These are phyloP conservation scores for Menidia beryllina DNA, from an alignment of 2,113 vertebrate species.

Conservation along the genomic window DNA sequence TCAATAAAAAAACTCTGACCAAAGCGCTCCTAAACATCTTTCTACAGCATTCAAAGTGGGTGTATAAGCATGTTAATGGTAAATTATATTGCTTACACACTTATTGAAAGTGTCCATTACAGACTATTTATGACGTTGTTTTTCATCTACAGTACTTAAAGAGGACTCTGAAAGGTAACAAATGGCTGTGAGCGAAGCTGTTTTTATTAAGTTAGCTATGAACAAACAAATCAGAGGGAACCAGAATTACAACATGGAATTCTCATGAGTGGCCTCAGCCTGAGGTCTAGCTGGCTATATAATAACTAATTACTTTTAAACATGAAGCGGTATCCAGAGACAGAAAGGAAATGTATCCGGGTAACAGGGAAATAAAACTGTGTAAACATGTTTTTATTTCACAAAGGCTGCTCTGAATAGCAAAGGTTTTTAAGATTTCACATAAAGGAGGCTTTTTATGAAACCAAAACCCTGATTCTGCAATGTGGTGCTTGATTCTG, in stretches of 20 bases:
- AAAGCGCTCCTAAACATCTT: too few species aligned
- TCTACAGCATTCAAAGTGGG: too few species aligned
- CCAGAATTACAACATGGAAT: too few species aligned
- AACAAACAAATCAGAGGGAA: too few species aligned
- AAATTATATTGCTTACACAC: slow-evolving; percentile 29
- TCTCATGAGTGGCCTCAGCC: not conserved
- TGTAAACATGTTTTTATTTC: slow-evolving; percentile 3
- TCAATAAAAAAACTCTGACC: too few species aligned
- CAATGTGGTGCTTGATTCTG: slow-evolving; percentile 24
- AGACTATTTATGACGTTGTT: not conserved
- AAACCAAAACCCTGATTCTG: not conserved
- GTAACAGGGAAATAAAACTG: slow-evolving; percentile 1
- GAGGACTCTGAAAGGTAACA: slow-evolving; percentile 17
- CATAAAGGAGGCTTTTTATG: slow-evolving; percentile 12
- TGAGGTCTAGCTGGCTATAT: not conserved
- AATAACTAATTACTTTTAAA: slow-evolving; percentile 8
- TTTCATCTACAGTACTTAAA: slow-evolving; percentile 7
- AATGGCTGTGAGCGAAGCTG: slow-evolving; percentile 31
- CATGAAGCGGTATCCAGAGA: not conserved
- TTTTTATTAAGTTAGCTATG: slow-evolving; percentile 47
- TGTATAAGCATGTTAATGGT: too few species aligned
- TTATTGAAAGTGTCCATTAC: slow-evolving; percentile 45
- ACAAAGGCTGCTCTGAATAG: too few species aligned
- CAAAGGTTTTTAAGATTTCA: not conserved
- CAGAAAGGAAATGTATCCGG: slow-evolving; percentile 4